A percentile compares a stretch with the other conserved stretches of the same genome.
Evolutionary conservation across 1,140 invertebrate genomes (phyloP).

Genomic region (Bilobella aurantiaca): DNA sequence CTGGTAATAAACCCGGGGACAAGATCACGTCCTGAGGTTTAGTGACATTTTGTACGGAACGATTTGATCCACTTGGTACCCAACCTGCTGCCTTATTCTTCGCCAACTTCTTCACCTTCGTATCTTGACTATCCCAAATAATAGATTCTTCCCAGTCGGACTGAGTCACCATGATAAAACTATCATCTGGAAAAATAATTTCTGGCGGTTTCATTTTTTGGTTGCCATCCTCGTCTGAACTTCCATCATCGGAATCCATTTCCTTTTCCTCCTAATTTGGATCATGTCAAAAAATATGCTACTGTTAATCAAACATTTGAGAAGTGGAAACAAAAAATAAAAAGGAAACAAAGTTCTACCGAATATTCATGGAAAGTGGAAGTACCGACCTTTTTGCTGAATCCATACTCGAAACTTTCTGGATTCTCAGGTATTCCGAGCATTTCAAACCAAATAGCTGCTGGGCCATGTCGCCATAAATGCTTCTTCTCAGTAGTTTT

Average conservation of each 20-base stretch:
- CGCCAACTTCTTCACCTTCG: constrained; percentile 63
- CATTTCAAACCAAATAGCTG: constrained; percentile 85
- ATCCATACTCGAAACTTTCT: constrained; percentile 91
- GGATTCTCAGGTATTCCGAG: constrained; percentile 83
- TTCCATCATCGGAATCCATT: not conserved
- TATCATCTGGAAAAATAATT: constrained; percentile 62
- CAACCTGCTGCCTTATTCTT: constrained; percentile 88
- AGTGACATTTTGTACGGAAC: constrained; percentile 74
- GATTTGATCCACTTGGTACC: constrained; percentile 82
- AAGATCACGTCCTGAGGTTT: not conserved
- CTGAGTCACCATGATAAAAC: constrained; percentile 90
- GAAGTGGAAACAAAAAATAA: not conserved
- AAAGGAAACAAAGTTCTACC: too few species aligned
- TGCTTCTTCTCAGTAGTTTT: not conserved
- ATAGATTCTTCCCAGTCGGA: constrained; percentile 93
- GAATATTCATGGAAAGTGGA: not conserved
- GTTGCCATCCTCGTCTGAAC: not conserved
- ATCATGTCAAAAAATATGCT: too few species aligned
- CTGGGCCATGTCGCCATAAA: constrained; percentile 90
- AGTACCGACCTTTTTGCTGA: constrained; percentile 54
- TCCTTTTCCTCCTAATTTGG: not conserved
- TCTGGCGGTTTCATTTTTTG: not conserved
- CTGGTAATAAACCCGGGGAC: not conserved
- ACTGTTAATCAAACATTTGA: too few species aligned
- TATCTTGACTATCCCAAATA: constrained; percentile 94